phyloP scores from a whole-genome alignment of 2,888 invertebrate genomes.

The Tromatobia lineatoria region DNA sequence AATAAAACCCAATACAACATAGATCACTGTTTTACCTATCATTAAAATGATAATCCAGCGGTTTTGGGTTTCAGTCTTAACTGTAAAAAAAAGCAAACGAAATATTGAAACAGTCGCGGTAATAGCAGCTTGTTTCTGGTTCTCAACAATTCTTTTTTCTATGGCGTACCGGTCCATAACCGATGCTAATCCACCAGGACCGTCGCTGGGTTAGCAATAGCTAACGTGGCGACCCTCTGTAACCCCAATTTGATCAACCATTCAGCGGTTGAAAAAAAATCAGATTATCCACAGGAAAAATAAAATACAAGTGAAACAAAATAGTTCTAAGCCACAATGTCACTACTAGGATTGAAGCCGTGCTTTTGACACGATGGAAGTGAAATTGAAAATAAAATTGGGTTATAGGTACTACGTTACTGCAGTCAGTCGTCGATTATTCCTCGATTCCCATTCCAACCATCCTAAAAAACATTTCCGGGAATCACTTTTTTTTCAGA shows the following conservation, averaged over 20 bases:
- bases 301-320: neutral
- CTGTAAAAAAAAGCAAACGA: too few species aligned
- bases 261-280: neutral
- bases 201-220: too few species aligned
- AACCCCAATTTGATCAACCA: neutral
- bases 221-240: neutral
- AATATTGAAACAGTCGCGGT: too few species aligned
- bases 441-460: constrained; percentile 38
- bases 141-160: too few species aligned
- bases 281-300: neutral
- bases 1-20: too few species aligned
- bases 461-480: constrained; percentile 20
- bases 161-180: too few species aligned
- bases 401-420: constrained; percentile 19
- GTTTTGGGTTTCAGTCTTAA: too few species aligned
- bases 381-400: constrained; percentile 30
- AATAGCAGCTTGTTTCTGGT: too few species aligned
- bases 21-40: too few species aligned
- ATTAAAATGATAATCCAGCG: too few species aligned
- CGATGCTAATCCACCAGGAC: too few species aligned
- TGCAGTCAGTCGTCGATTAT: constrained; percentile 39
- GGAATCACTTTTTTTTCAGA: constrained; percentile 18
- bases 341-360: neutral
- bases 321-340: neutral
- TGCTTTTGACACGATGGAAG: constrained; percentile 21